phyloP scores from a whole-genome alignment of 2,888 invertebrate species.

The Eristalis pertinax region DNA sequence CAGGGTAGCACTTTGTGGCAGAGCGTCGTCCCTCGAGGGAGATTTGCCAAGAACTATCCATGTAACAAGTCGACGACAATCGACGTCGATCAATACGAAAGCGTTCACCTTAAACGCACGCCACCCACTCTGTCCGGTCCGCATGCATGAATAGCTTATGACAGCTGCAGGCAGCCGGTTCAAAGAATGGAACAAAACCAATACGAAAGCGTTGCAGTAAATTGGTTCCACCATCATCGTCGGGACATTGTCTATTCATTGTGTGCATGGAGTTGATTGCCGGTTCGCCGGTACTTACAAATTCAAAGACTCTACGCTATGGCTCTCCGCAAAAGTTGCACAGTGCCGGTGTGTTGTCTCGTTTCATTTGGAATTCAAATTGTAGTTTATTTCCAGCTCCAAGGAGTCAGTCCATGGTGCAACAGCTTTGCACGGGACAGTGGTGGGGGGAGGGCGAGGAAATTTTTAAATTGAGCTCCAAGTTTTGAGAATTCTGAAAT shows the following conservation, averaged over 20 bases:
- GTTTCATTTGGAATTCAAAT: conserved; percentile 63
- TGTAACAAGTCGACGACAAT: neutral
- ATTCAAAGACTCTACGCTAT: conserved; percentile 42
- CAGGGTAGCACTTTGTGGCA: conserved; percentile 6
- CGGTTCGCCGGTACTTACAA: conserved; percentile 43
- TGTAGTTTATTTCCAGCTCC: conserved; percentile 34
- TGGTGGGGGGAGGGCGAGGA: conserved; percentile 10
- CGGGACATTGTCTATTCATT: conserved; percentile 53
- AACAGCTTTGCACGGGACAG: conserved; percentile 2
- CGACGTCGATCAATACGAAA: conserved; percentile 38
- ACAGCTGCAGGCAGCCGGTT: neutral
- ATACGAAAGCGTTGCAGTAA: conserved; percentile 37
- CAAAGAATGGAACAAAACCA: conserved; percentile 9
- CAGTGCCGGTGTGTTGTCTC: conserved; percentile 32
- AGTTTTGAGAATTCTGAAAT: conserved; percentile 32
- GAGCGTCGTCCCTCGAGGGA: conserved; percentile 7
- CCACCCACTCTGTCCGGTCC: conserved; percentile 21
- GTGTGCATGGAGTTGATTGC: conserved; percentile 51
- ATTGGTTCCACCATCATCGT: conserved; percentile 24
- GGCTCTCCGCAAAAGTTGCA: conserved; percentile 30
- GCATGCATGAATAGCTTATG: conserved; percentile 39
- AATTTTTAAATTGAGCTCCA: conserved; percentile 24
- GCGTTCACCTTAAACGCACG: conserved; percentile 10
- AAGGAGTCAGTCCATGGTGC: neutral
- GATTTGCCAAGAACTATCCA: conserved; percentile 6